A percentile compares a stretch with the other conserved stretches of the same genome.
phyloP scores from a whole-genome alignment of 2,888 invertebrate species.

The Diadegma fenestrale region DNA sequence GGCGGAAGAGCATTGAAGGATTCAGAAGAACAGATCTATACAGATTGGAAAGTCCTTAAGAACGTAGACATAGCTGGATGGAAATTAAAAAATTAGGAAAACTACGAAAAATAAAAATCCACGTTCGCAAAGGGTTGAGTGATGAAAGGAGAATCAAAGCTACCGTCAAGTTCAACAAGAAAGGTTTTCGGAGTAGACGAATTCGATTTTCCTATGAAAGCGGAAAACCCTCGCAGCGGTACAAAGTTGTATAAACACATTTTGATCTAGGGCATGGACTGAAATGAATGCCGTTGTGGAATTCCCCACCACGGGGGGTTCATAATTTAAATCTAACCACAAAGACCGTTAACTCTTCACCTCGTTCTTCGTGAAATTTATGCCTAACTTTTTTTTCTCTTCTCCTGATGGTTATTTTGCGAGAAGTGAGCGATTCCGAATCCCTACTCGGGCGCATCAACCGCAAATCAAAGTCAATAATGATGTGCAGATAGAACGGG shows the following conservation, averaged over 20 bases:
- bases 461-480: conserved; percentile 52
- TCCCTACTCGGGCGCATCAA: conserved; percentile 45
- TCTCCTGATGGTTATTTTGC: conserved; percentile 17
- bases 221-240: conserved; percentile 27
- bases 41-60: conserved; percentile 63
- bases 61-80: conserved; percentile 7
- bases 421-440: no score
- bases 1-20: conserved; percentile 38
- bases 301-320: conserved; percentile 72
- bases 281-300: conserved; percentile 76
- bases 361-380: conserved; percentile 68
- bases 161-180: conserved; percentile 40
- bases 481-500: conserved; percentile 9
- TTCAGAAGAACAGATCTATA: conserved; percentile 56
- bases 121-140: conserved; percentile 39
- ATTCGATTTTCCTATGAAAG: conserved; percentile 38
- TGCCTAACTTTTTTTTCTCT: conserved; percentile 44
- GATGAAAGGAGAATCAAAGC: background rate
- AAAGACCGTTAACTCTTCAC: conserved; percentile 60
- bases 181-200: conserved; percentile 50
- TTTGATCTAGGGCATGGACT: conserved; percentile 67
- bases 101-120: conserved; percentile 14
- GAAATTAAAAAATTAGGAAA: conserved; percentile 34
- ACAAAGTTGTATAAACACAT: conserved; percentile 75
- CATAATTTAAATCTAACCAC: conserved; percentile 50